Evolutionary conservation across 2,113 vertebrate species (phyloP).

Genomic region (Pterocles burchelli): DNA sequence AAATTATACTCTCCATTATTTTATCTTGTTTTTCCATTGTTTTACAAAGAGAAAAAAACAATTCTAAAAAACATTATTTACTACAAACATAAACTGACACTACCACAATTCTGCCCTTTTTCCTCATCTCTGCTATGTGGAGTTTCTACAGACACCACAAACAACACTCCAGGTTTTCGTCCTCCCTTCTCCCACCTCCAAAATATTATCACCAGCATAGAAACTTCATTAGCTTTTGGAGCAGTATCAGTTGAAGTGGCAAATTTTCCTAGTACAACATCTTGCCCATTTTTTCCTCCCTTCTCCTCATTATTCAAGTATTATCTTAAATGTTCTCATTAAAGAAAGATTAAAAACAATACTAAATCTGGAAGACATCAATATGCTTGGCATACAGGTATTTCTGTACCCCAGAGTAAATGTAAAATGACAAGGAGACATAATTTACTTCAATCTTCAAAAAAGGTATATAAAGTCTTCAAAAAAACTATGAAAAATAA

Average conservation of each 20-base stretch:
- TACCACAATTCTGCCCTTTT: not conserved
- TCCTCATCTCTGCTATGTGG: not conserved
- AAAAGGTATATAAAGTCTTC: not conserved
- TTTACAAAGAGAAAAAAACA: not conserved
- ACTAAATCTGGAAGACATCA: not conserved
- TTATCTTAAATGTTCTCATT: not conserved
- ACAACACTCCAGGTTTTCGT: not conserved
- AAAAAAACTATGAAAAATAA: not conserved
- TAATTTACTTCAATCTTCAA: not conserved
- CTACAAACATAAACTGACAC: not conserved
- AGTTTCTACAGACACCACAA: not conserved
- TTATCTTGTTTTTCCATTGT: not conserved
- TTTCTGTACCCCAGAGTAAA: not conserved
- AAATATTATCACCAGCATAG: not conserved
- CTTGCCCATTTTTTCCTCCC: not conserved
- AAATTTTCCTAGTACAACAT: not conserved
- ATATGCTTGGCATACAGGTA: not conserved
- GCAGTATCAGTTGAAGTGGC: not conserved
- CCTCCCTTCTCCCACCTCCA: not conserved
- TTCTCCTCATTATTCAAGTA: not conserved
- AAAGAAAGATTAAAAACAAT: not conserved
- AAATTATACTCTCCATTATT: not conserved
- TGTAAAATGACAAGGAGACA: not conserved
- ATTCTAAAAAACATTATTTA: not conserved
- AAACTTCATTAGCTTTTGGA: not conserved